Percentiles rank a stretch among this genome's conserved stretches.
phyloP scores from a whole-genome alignment of 2,888 invertebrate species.

The Cheilosia vulpina region DNA sequence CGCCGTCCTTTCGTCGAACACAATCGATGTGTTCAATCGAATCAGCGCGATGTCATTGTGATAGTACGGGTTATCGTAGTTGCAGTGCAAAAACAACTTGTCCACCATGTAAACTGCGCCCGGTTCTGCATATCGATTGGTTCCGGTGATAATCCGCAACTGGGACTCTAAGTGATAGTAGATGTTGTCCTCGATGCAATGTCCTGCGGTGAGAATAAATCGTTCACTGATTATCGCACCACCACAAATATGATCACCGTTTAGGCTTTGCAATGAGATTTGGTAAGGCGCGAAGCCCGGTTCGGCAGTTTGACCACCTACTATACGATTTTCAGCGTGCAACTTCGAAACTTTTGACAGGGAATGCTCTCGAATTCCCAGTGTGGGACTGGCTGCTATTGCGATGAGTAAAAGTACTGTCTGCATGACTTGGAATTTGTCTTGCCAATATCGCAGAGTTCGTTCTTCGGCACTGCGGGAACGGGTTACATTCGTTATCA shows the following conservation, averaged over 20 bases:
- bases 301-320: constrained; percentile 80
- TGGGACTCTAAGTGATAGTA: constrained; percentile 71
- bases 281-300: constrained; percentile 81
- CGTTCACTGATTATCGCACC: constrained; percentile 81
- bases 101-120: constrained; percentile 79
- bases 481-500: constrained; percentile 1
- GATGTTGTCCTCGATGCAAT: constrained; percentile 80
- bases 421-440: constrained; percentile 21
- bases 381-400: background rate
- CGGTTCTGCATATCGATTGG: constrained; percentile 78
- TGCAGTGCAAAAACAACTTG: constrained; percentile 79
- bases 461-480: background rate
- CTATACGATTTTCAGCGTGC: constrained; percentile 76
- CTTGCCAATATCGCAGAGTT: background rate
- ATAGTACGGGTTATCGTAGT: constrained; percentile 79
- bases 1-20: constrained; percentile 84
- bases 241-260: constrained; percentile 81
- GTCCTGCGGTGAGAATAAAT: constrained; percentile 82
- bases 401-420: constrained; percentile 21
- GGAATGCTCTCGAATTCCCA: constrained; percentile 75
- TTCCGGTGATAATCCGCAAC: constrained; percentile 79
- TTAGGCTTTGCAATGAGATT: constrained; percentile 79
- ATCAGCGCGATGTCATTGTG: constrained; percentile 89
- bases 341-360: constrained; percentile 76
- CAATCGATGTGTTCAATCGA: constrained; percentile 85